Base-by-base conservation (phyloP, 2,797 vertebrate genomes). In the Myripristis murdjan region DNA sequence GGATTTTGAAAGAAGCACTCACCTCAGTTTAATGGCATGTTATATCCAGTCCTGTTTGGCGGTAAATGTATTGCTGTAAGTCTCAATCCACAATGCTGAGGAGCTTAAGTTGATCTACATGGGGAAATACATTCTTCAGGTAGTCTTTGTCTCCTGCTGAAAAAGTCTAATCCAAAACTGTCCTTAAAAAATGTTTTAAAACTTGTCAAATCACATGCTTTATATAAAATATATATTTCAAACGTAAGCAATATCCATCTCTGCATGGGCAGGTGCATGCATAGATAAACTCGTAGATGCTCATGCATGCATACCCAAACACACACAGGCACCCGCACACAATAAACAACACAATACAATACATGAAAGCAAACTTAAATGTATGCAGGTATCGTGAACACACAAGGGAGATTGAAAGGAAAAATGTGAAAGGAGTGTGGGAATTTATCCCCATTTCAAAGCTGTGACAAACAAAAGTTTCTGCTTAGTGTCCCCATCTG, bases 391-490 rank as follows among this genome's bases (percentile, higher is more conserved):
- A 68, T 61, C 53, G 58, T 57, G 77, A 82, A 80, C 46, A 71
- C 6, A 52, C 48, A 64, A 20, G 28, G 61, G 15, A 43, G 59
- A 53, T 12, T 76, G 62, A 82, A 72, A 64, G 43, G n/a, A 22
- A 64, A 70, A 78, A 76, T 65, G 39, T 53, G 54, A 77, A 69
- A 75, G 65, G 61, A 70, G 33, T 67, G 47, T 8, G 48, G 18
- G 49, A 73, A 76, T 49, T 64, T 67, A 85, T 83, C 62, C 57
- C 28, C 52, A 22, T 72, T 84, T 83, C 33, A 74, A 77, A 77
- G 71, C 55, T 53, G n/a, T 43, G 28, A 65, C 71, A 64, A 68
- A 84, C 73, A 86, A 79, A 84, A 76, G 76, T 84, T 87, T 58
- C 58, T 54, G 65, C 51, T 75, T 58, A 26, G 35, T 62, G 62